phyloP scores from a whole-genome alignment of 2,113 vertebrate species.

The Galeopterus variegatus region DNA sequence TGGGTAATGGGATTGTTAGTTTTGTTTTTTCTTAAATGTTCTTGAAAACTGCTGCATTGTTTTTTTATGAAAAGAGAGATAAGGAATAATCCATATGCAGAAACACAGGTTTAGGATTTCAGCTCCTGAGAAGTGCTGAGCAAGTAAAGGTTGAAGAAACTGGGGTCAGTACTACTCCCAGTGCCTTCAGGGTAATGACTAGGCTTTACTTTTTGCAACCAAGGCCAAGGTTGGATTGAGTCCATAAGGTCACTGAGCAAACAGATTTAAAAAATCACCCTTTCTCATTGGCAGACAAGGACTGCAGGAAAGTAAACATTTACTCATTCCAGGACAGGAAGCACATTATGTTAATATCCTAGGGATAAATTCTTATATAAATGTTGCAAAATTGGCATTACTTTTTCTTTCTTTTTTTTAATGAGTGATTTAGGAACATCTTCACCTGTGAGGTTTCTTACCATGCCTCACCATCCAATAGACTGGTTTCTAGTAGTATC shows the following conservation, averaged over 20 bases:
- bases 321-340: constrained; percentile 11
- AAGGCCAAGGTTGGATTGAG: constrained; percentile 20
- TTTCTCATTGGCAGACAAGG: constrained; percentile 10
- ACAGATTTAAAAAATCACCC: constrained; percentile 39
- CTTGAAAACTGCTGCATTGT: neutral
- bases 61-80: constrained; percentile 41
- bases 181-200: neutral
- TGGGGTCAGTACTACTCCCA: neutral
- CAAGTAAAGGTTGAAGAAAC: constrained; percentile 51
- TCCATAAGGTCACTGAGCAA: constrained; percentile 66
- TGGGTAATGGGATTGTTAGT: neutral
- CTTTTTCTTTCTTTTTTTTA: neutral
- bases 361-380: neutral
- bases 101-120: constrained; percentile 31
- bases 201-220: neutral
- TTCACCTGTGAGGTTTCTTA: neutral
- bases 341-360: neutral
- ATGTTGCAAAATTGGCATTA: neutral
- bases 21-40: neutral
- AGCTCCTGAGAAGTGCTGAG: constrained; percentile 18
- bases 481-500: neutral
- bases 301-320: constrained; percentile 42
- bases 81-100: neutral
- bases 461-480: neutral
- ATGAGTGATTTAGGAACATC: neutral